Conservation (phyloP, 2,888 invertebrate species). For the Isoperla grammatica region DNA sequence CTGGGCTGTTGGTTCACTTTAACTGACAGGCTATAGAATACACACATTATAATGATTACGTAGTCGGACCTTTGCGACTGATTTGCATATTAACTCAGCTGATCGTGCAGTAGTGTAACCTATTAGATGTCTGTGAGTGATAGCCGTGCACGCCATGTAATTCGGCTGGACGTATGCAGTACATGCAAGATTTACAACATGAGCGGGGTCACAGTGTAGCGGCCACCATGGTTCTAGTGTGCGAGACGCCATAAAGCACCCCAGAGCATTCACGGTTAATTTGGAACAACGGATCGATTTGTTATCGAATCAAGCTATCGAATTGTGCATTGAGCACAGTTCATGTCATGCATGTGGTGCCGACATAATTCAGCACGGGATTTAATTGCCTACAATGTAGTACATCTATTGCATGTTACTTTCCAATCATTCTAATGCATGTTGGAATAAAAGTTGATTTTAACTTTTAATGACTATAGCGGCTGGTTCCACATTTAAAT, state of each 20-base stretch:
- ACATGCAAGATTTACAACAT: not conserved
- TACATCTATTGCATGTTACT: no score
- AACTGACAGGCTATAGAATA: not conserved
- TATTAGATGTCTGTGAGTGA: constrained; percentile 7
- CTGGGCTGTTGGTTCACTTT: no score
- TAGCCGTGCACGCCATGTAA: not conserved
- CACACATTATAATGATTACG: constrained; percentile 1
- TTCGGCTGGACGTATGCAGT: not conserved
- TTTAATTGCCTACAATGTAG: constrained; percentile 8
- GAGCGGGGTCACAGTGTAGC: not conserved
- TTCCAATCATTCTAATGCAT: no score
- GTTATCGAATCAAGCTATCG: constrained; percentile 12
- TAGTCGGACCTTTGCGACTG: not conserved
- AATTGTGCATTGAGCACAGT: not conserved
- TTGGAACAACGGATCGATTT: constrained; percentile 3
- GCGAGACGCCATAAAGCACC: not conserved
- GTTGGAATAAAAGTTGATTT: no score
- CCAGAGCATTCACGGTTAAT: not conserved
- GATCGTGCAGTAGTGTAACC: constrained; percentile 1
- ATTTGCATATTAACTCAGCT: constrained; percentile 1
- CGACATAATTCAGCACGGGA: not conserved
- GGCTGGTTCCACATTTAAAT: no score
- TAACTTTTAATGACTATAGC: no score
- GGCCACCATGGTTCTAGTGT: not conserved
- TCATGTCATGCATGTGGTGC: constrained; percentile 10